Conservation (phyloP, 2,888 invertebrate species). For the Melieria crassipennis region DNA sequence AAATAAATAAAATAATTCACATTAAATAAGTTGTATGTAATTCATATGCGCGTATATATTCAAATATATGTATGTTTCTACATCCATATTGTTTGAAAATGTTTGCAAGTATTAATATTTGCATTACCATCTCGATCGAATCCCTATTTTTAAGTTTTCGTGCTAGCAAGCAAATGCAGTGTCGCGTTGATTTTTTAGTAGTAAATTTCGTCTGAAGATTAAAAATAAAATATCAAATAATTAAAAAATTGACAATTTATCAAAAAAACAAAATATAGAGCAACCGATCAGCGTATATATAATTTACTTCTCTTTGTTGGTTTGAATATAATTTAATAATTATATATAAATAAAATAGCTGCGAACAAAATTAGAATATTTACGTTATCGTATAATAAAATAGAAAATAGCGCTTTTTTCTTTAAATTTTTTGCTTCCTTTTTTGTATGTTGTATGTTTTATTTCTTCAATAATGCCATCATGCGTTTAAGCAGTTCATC, state of each 20-base stretch:
- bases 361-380: constrained; percentile 31
- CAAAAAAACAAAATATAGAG: too few relatives aligned
- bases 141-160: too few relatives aligned
- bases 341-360: constrained; percentile 30
- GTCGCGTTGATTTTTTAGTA: too few relatives aligned
- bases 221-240: too few relatives aligned
- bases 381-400: constrained; percentile 20
- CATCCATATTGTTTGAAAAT: background rate
- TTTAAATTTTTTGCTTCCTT: constrained; percentile 12
- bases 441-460: constrained; percentile 15
- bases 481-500: constrained; percentile 1
- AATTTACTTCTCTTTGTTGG: constrained; percentile 34
- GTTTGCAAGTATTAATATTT: too few relatives aligned
- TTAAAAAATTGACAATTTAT: too few relatives aligned
- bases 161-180: too few relatives aligned
- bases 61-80: background rate
- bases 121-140: too few relatives aligned
- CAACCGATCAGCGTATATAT: background rate
- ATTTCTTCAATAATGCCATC: constrained; percentile 26
- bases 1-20: constrained; percentile 56
- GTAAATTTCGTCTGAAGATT: too few relatives aligned
- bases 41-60: constrained; percentile 18
- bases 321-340: constrained; percentile 32
- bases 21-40: constrained; percentile 53
- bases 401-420: constrained; percentile 28